phyloP scores from a whole-genome alignment of 2,113 vertebrate genomes.

The Peromyscus polionotus region DNA sequence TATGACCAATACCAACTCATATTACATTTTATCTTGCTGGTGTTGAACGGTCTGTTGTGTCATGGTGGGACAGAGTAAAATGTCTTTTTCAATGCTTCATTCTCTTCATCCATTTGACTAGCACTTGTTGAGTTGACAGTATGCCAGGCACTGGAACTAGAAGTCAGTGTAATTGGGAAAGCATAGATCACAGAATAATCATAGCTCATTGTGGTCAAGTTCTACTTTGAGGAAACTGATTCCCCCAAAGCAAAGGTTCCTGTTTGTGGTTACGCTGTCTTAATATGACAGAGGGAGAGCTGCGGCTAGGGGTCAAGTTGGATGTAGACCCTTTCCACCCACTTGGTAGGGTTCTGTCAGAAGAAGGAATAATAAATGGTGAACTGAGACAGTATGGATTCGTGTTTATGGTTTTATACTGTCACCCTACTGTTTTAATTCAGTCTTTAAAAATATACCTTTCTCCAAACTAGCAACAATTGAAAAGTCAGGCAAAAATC shows the following conservation, averaged over 20 bases:
- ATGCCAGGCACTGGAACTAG: not conserved
- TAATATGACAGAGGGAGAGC: not conserved
- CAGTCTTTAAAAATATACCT: slow-evolving; percentile 49
- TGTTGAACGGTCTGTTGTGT: not conserved
- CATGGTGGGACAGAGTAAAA: not conserved
- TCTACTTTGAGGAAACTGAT: not conserved
- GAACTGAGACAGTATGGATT: not conserved
- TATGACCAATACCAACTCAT: not conserved
- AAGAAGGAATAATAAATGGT: slow-evolving; percentile 2
- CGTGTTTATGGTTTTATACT: slow-evolving; percentile 27
- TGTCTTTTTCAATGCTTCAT: not conserved
- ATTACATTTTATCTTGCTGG: not conserved
- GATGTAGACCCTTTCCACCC: not conserved
- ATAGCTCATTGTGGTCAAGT: not conserved
- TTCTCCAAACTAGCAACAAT: slow-evolving; percentile 47
- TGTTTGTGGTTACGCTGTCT: not conserved
- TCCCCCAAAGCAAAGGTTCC: not conserved
- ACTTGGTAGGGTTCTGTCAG: not conserved
- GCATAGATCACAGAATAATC: not conserved
- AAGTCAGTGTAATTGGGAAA: not conserved
- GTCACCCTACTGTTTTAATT: slow-evolving; percentile 58
- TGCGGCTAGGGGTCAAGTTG: not conserved
- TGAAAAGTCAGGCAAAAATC: slow-evolving; percentile 51
- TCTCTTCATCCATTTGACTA: not conserved
- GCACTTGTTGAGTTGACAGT: not conserved